These are phyloP conservation scores for Fregetta grallaria DNA, from an alignment of 2,113 vertebrate genomes.

Conservation along the genomic window DNA sequence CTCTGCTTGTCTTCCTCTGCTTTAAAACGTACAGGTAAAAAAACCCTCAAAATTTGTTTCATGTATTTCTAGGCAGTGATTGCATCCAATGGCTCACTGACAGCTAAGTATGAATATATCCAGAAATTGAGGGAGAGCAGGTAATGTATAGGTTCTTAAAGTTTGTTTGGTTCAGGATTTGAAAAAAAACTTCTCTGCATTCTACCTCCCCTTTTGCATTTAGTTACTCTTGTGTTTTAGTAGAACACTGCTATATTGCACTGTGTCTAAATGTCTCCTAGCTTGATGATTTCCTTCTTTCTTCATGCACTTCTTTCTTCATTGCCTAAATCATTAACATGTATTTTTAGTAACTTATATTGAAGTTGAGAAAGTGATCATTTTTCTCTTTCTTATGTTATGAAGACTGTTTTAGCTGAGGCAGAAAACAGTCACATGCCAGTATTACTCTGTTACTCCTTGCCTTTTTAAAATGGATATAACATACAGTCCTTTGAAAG, in stretches of 20 bases:
- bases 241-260: not conserved
- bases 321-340: not conserved
- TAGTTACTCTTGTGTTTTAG: not conserved
- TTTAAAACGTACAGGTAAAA: not conserved
- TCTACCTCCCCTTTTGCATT: not conserved
- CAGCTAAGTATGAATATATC: constrained; percentile 95
- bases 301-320: not conserved
- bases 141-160: constrained; percentile 69
- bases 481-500: not conserved
- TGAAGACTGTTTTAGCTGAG: not conserved
- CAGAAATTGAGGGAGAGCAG: constrained; percentile 88
- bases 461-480: not conserved
- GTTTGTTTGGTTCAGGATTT: not conserved
- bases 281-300: not conserved
- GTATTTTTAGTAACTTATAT: not conserved
- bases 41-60: not conserved
- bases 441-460: not conserved
- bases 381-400: not conserved
- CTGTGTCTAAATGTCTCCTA: not conserved
- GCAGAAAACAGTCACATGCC: not conserved
- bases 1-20: not conserved
- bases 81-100: constrained; percentile 90
- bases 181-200: not conserved
- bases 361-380: not conserved
- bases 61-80: constrained; percentile 87